Evolutionary conservation across 1,140 invertebrate species (phyloP), one percentile per base, ranked within the genome.

Genomic region (Hycleus phaleratus): DNA sequence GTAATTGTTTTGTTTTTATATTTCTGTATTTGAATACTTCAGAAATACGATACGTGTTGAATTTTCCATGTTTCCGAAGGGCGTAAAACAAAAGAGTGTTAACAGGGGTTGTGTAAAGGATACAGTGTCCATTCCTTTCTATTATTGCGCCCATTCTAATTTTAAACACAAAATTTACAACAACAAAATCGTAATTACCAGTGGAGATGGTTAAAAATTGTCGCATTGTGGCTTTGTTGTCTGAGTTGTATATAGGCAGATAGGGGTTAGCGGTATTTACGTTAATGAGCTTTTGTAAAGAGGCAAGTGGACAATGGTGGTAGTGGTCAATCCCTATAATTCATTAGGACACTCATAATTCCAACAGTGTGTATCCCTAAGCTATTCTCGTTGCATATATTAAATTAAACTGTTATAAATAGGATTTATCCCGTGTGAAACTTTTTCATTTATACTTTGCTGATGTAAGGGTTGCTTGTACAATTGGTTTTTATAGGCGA

Each of bases 261-360:
- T 26, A 26, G 46, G 53, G 53, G 51, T 45, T 47, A 38, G 53
- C 46, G 46, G 46, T 40, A 40, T 45, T 55, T 55, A 55, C 53
- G 46, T 55, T 55, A 55, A 55, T 55, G 53, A 55, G 53, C 43
- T 55, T 46, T 46, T 47, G 32, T 38, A 44, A 43, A 44, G 46
- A 55, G 46, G 46, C 38, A 43, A 55, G 53, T 55, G 53, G 53
- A 55, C 53, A 54, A 18, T 18, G 18, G 18, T 18, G 32, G 32
- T 32, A 7, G 26, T 55, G 53, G 53, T 55, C 53, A 46, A 45
- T 55, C 44, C 53, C 53, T 44, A 55, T 55, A 55, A 55, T 55
- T 55, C 53, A 55, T 55, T 55, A 55, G 53, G 46, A 46, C 53
- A 38, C 25, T 55, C 53, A 55, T 55, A 55, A 55, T 47, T 55